Percentiles rank a stretch among this genome's conserved stretches.
Conservation (phyloP, 2,888 invertebrate genomes). For the Latrodectus hesperus region DNA sequence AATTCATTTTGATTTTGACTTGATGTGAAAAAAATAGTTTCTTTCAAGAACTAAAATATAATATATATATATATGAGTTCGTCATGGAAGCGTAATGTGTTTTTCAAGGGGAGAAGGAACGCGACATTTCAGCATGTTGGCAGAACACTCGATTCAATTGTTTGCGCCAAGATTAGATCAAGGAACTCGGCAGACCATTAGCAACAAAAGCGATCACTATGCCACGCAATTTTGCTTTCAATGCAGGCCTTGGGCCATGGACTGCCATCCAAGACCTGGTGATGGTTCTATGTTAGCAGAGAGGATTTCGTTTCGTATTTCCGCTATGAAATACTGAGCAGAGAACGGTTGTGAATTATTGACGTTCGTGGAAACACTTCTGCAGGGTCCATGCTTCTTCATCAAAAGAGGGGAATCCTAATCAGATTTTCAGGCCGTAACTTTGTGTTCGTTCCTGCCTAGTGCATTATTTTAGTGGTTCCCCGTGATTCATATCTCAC, state of each 20-base stretch:
- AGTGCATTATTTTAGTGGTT: slow-evolving; percentile 23
- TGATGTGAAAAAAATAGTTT: slow-evolving; percentile 24
- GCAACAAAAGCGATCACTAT: slow-evolving; percentile 12
- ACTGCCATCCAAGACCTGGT: slow-evolving; percentile 48
- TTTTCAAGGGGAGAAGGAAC: slow-evolving; percentile 16
- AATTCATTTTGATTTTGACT: slow-evolving; percentile 45
- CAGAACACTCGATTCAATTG: slow-evolving; percentile 33
- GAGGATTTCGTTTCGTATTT: slow-evolving; percentile 34
- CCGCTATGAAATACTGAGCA: slow-evolving; percentile 63
- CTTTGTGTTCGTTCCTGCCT: slow-evolving; percentile 28
- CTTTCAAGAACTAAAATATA: background rate
- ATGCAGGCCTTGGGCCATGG: slow-evolving; percentile 5
- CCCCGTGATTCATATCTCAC: slow-evolving; percentile 60
- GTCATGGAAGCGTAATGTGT: slow-evolving; percentile 6
- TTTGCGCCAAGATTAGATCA: slow-evolving; percentile 46
- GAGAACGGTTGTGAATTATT: slow-evolving; percentile 56
- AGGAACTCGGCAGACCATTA: slow-evolving; percentile 15
- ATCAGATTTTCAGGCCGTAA: slow-evolving; percentile 62
- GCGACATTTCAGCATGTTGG: slow-evolving; percentile 21
- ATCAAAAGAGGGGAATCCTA: slow-evolving; percentile 43
- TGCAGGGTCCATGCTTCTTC: slow-evolving; percentile 38
- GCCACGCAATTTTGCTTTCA: slow-evolving; percentile 4
- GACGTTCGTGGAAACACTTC: slow-evolving; percentile 36
- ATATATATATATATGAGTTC: background rate
- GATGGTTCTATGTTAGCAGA: slow-evolving; percentile 33